Evolutionary conservation across 2,888 invertebrate species (phyloP).

Genomic region (Eupithecia centaureata): DNA sequence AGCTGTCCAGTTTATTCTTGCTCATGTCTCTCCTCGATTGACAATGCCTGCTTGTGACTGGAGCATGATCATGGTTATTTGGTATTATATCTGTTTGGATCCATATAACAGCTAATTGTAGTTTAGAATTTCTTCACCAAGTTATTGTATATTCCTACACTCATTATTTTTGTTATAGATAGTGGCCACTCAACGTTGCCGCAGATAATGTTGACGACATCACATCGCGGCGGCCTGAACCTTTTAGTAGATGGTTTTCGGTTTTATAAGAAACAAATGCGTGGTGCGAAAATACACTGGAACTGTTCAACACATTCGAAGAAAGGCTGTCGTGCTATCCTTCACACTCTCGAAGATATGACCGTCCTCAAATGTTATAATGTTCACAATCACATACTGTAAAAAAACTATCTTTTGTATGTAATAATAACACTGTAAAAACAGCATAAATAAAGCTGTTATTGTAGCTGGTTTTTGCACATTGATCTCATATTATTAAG

Average conservation of each 20-base stretch:
- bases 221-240: not conserved
- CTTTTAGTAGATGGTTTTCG: not conserved
- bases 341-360: constrained; percentile 5
- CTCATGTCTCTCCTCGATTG: too few relatives aligned
- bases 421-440: too few relatives aligned
- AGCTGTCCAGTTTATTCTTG: too few relatives aligned
- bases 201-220: not conserved
- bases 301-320: not conserved
- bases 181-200: not conserved
- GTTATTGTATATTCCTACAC: not conserved
- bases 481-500: too few relatives aligned
- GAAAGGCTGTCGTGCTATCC: not conserved
- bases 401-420: too few relatives aligned
- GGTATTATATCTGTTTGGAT: too few relatives aligned
- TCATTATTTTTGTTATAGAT: not conserved
- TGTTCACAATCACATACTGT: constrained; percentile 1
- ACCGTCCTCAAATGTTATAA: not conserved
- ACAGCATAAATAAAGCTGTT: too few relatives aligned
- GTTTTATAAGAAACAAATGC: not conserved
- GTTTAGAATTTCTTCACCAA: not conserved
- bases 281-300: not conserved
- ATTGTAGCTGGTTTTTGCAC: too few relatives aligned
- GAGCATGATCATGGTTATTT: too few relatives aligned
- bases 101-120: too few relatives aligned
- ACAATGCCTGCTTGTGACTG: too few relatives aligned